phyloP scores from a whole-genome alignment of 2,797 vertebrate genomes.

The Rhinella marina region DNA sequence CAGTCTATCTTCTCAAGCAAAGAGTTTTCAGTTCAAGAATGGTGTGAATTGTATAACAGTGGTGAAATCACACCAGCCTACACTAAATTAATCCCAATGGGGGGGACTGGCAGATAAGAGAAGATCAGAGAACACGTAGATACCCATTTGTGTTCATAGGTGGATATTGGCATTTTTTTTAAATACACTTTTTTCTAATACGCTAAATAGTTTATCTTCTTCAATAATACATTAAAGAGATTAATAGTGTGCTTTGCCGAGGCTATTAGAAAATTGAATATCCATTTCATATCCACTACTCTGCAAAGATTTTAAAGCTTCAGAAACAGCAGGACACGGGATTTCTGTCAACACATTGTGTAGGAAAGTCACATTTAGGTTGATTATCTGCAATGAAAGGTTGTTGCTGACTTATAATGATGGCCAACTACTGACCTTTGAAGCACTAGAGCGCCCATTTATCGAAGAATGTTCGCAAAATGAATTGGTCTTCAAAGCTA shows the following conservation, averaged over 20 bases:
- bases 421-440: no score
- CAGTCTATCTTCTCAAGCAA: neutral
- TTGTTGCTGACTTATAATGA: no score
- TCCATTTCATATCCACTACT: neutral
- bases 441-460: no score
- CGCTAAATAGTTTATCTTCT: neutral
- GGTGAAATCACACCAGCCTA: constrained; percentile 26
- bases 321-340: neutral
- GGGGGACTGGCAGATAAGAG: neutral
- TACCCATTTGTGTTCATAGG: constrained; percentile 6
- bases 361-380: neutral
- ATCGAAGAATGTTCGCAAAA: no score
- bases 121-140: constrained; percentile 6
- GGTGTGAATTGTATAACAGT: constrained; percentile 27
- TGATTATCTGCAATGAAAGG: no score
- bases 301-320: neutral
- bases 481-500: no score
- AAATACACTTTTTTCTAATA: neutral
- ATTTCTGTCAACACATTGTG: neutral
- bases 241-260: constrained; percentile 2
- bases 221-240: constrained; percentile 42
- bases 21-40: neutral
- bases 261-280: neutral
- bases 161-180: neutral
- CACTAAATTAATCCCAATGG: constrained; percentile 35